Evolutionary conservation across 2,113 vertebrate genomes (phyloP), one percentile per base, ranked within the genome.

Genomic region (Syrrhaptes paradoxus): DNA sequence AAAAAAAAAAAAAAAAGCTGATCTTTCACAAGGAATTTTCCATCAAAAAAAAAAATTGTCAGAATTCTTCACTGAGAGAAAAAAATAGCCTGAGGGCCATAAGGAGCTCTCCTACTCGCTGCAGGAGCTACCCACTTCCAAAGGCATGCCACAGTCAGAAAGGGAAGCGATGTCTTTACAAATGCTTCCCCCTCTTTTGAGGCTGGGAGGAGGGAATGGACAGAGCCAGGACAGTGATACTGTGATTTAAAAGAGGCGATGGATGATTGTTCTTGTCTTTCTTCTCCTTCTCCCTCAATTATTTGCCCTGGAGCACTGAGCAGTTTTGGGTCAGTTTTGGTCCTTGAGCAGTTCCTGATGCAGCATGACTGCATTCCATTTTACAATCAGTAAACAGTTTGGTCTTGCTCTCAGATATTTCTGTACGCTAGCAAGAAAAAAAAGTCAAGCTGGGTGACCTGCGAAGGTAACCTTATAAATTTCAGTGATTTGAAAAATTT

Each of bases 391-490:
- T 87, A 78, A 77, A 83, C 54, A 71, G 38, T 16, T 24, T 45
- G 38, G 49, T 89, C 88, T 94, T 4, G 0, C 67, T 87, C 65
- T 92, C 57, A 68, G 73, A 76, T 90, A 32, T 73, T 85, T 62
- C 10, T 92, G 1, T 78, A n/a, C 45, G 8, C 67, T 38, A 66
- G 49, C 75, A 71, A 84, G 85, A 34, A 66, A 63, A 79, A 90
- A 82, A 74, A 54, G 3, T 87, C 75, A 89, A 87, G 76, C 93
- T 90, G 79, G 4, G 70, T 96, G 92, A 84, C 88, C 92, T 92
- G 68, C 95, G 88, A 95, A 96, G 75, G 88, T 95, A 96, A 96
- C 95, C 90, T 86, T 97, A 95, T 93, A 89, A 96, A 96, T 94
- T 96, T 78, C 83, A 92, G 77, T 79, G 89, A 57, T 91, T 96